These are phyloP conservation scores for Leucophenga maculata DNA, from an alignment of 2,888 invertebrate genomes.

Conservation along the genomic window DNA sequence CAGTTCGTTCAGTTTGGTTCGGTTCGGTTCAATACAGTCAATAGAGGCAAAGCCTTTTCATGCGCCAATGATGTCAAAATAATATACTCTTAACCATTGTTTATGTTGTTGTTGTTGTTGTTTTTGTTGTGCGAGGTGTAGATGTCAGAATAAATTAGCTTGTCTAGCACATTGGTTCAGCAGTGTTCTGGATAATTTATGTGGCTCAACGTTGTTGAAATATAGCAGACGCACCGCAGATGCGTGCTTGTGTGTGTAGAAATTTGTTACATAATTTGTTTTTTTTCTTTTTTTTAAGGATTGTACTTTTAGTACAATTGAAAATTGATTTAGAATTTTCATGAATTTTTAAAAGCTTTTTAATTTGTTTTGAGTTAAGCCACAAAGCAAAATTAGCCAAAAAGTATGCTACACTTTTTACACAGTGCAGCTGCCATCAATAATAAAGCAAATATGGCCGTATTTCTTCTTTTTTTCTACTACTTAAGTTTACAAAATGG, in stretches of 20 bases:
- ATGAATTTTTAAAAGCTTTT: too few relatives aligned
- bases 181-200: conserved; percentile 26
- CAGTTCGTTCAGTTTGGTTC: not conserved
- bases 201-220: not conserved
- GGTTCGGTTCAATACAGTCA: conserved; percentile 20
- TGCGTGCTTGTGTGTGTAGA: too few relatives aligned
- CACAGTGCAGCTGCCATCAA: too few relatives aligned
- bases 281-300: too few relatives aligned
- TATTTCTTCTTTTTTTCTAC: too few relatives aligned
- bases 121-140: not conserved
- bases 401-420: too few relatives aligned
- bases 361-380: too few relatives aligned
- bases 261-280: too few relatives aligned
- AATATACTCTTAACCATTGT: conserved; percentile 41
- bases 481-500: not conserved
- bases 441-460: too few relatives aligned
- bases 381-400: too few relatives aligned
- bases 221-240: too few relatives aligned
- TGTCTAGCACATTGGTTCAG: conserved; percentile 17
- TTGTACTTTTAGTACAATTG: not conserved
- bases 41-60: conserved; percentile 47
- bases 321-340: not conserved
- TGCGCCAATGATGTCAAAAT: conserved; percentile 54
- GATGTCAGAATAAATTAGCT: not conserved
- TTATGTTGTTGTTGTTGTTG: not conserved